Base-by-base conservation (phyloP, 2,888 invertebrate species). In the Drosophila maculinotata region DNA sequence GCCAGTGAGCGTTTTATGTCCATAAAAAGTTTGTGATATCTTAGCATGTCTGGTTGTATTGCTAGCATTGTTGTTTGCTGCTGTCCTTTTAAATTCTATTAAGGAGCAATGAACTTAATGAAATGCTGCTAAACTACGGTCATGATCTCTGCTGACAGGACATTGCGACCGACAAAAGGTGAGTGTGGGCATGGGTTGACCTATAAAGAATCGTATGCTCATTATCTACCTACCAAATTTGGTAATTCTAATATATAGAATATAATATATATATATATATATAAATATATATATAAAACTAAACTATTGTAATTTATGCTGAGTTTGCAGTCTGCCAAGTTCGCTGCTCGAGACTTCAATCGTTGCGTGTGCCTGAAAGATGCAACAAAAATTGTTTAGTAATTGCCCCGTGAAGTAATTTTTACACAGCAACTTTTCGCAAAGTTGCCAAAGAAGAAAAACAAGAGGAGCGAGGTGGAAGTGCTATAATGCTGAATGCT, bases 1-100 rank as follows among this genome's bases (percentile, higher is more conserved):
- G 58, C 44, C 17, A 56, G 41, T 3, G 10, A 65, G 44, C 53
- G 57, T 65, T 67, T 76, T 60, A 58, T 54, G 63, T 48, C 41
- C 48, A 53, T 60, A 58, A 64, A 77, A 72, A 77, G 54, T 65
- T 72, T 75, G 54, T 53, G 65, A 64, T 67, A 69, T 72, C 41
- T 71, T 66, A 47, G 45, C 60, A 47, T 62, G 17, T 31, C 33
- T 54, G 15, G 17, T 48, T 44, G 47, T 36, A 35, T 48, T 30
- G 38, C 23, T 60, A 14, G 14, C 52, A 15, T 54, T 54, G 28
- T 38, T 56, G 38, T 28, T 41, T 49, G 39, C 48, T 56, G 58
- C 42, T 56, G 44, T 58, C 12, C 38, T 59, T 51, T 54, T 70
- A 74, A 79, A 69, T 65, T 79, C 52, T 51, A 53, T 30, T 44